Conservation (phyloP, 2,797 vertebrate species). For the Cercopithecus hamlyni region DNA sequence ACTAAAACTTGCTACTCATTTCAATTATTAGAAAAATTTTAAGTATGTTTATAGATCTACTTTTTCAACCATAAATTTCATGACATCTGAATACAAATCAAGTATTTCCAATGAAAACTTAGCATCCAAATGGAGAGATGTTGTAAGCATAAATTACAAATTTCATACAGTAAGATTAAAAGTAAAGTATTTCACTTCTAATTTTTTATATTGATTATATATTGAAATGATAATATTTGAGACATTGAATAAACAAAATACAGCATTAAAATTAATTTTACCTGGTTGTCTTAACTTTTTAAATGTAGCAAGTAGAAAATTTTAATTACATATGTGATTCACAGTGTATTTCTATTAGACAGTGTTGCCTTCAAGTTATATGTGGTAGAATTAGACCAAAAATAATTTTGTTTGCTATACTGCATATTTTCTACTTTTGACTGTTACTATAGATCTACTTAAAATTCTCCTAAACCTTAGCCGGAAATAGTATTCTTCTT, state of each 20-base stretch:
- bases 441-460: not conserved
- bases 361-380: not conserved
- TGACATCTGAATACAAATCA: not conserved
- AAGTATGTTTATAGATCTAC: not conserved
- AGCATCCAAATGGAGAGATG: not conserved
- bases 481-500: not conserved
- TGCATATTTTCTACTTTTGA: not conserved
- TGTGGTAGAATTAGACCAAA: not conserved
- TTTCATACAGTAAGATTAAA: not conserved
- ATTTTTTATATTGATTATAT: not conserved
- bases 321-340: not conserved
- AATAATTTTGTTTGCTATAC: not conserved
- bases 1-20: not conserved
- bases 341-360: not conserved
- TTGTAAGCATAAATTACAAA: not conserved
- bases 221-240: not conserved
- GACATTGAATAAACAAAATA: not conserved
- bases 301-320: not conserved
- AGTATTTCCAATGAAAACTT: slow-evolving; percentile 35
- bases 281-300: slow-evolving; percentile 2
- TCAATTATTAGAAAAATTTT: not conserved
- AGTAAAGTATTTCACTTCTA: not conserved
- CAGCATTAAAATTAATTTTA: slow-evolving; percentile 9
- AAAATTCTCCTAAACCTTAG: slow-evolving; percentile 8
- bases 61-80: not conserved